Evolutionary conservation across 2,113 vertebrate species (phyloP).

Genomic region (Bos indicus): DNA sequence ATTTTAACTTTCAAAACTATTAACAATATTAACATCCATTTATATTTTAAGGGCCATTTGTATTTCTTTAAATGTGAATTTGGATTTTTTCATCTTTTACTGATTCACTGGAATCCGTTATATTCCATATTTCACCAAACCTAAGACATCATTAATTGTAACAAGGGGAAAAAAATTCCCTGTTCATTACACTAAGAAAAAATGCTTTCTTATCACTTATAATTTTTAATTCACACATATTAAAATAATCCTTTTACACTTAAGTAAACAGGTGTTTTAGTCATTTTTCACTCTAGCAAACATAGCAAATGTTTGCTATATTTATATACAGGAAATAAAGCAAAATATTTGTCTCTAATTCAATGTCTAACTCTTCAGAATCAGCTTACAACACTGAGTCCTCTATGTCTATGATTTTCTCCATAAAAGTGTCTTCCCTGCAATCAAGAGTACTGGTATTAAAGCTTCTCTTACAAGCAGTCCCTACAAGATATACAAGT

Average conservation of each 20-base stretch:
- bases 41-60: neutral
- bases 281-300: neutral
- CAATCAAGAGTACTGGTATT: neutral
- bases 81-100: neutral
- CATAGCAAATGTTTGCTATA: neutral
- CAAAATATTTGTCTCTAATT: neutral
- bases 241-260: neutral
- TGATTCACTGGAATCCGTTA: neutral
- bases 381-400: neutral
- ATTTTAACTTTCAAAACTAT: neutral
- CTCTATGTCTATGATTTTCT: neutral
- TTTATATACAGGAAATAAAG: neutral
- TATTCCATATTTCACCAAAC: neutral
- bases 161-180: neutral
- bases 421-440: neutral
- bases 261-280: neutral
- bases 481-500: neutral
- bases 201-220: neutral
- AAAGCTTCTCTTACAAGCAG: neutral
- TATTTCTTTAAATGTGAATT: slow-evolving; percentile 5
- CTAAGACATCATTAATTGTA: neutral
- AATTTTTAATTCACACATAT: neutral
- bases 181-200: neutral
- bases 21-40: neutral
- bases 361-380: neutral